Evolutionary conservation across 2,888 invertebrate species (phyloP).

Genomic region (Anagyrus pseudococci): DNA sequence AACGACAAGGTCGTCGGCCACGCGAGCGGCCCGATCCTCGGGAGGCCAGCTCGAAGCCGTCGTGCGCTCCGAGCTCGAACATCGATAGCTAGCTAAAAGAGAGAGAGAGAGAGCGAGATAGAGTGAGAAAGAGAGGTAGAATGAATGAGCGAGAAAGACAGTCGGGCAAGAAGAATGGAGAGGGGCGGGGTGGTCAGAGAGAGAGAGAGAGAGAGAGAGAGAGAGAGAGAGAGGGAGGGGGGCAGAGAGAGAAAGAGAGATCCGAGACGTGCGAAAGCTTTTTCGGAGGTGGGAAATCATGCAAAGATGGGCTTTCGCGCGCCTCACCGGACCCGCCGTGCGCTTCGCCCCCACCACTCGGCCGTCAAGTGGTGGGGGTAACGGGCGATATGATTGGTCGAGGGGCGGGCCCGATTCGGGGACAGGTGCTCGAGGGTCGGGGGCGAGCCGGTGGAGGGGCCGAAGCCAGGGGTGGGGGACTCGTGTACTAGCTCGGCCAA

Average conservation of each 20-base stretch:
- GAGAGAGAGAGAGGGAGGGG: slow-evolving; percentile 2
- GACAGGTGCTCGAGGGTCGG: slow-evolving; percentile 25
- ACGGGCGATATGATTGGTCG: slow-evolving; percentile 12
- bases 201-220: slow-evolving; percentile 9
- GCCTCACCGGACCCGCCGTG: neutral
- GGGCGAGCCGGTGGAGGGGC: too few relatives aligned
- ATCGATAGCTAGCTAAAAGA: neutral
- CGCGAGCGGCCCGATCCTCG: slow-evolving; percentile 16
- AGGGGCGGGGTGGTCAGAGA: slow-evolving; percentile 3
- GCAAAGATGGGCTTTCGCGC: slow-evolving; percentile 42
- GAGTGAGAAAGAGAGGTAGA: slow-evolving; percentile 10
- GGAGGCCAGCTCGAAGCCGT: neutral
- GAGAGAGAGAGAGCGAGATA: slow-evolving; percentile 6
- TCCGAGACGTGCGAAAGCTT: slow-evolving; percentile 27
- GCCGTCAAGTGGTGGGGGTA: neutral
- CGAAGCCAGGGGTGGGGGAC: too few relatives aligned
- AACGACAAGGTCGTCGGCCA: slow-evolving; percentile 40
- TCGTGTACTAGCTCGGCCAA: neutral
- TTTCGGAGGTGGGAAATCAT: slow-evolving; percentile 44
- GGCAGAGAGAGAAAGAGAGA: slow-evolving; percentile 13
- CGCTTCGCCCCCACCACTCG: neutral
- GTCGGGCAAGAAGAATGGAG: slow-evolving; percentile 6
- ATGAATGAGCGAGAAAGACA: neutral
- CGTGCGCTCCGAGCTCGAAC: too few relatives aligned
- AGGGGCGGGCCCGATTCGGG: slow-evolving; percentile 8